These are phyloP conservation scores for Muntiacus reevesi DNA, from an alignment of 2,113 vertebrate genomes.

Conservation along the genomic window DNA sequence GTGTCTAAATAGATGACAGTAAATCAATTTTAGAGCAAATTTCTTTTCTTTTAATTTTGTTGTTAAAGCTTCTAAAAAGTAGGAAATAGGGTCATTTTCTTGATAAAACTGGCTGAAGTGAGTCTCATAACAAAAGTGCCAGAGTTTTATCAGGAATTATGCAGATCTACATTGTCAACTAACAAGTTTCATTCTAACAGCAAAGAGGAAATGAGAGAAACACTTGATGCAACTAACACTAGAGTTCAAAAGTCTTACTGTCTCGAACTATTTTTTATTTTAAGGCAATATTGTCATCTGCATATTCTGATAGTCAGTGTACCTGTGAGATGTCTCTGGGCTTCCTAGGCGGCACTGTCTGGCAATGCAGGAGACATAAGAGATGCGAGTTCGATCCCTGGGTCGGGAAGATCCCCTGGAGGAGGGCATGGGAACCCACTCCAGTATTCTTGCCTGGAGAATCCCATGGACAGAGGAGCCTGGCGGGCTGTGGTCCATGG, in stretches of 20 bases:
- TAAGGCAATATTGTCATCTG: background rate
- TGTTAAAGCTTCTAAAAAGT: background rate
- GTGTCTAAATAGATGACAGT: background rate
- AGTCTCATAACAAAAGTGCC: background rate
- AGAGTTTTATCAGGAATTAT: background rate
- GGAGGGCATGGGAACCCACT: background rate
- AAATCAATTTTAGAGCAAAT: background rate
- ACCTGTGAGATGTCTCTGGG: background rate
- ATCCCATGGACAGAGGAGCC: background rate
- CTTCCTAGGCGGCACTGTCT: background rate
- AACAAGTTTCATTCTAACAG: background rate
- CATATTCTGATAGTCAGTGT: background rate
- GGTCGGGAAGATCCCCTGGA: background rate
- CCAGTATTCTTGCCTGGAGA: background rate
- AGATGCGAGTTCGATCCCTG: background rate
- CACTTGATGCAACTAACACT: background rate
- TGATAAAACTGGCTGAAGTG: background rate
- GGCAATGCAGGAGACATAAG: background rate
- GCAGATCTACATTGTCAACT: background rate
- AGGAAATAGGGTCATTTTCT: background rate
- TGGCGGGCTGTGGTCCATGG: background rate
- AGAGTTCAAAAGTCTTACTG: background rate
- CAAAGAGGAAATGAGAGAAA: conserved; percentile 17
- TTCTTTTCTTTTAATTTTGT: background rate
- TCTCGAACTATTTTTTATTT: background rate